Conservation (phyloP, 2,113 vertebrate species). For the Sorex araneus region DNA sequence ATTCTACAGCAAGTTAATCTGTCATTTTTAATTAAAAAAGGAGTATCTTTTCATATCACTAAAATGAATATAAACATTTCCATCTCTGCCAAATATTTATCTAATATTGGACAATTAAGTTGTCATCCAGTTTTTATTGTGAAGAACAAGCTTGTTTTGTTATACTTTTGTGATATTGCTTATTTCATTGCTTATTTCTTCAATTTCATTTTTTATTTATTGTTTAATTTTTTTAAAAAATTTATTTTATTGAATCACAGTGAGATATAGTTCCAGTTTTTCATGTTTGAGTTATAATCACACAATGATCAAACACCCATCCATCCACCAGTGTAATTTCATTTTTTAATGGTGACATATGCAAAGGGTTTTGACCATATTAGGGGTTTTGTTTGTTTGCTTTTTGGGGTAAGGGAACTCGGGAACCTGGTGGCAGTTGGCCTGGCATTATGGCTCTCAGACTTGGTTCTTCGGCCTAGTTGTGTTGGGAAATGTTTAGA, state of each 20-base stretch:
- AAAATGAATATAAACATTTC: conserved; percentile 58
- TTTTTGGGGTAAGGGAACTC: neutral
- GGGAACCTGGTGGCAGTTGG: too few species aligned
- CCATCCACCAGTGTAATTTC: too few species aligned
- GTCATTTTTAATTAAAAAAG: conserved; percentile 4
- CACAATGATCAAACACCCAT: too few species aligned
- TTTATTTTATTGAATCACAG: too few species aligned
- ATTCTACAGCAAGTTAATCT: conserved; percentile 7
- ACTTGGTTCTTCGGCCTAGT: too few species aligned
- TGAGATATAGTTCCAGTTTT: too few species aligned
- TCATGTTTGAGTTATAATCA: too few species aligned
- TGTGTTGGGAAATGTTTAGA: too few species aligned
- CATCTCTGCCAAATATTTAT: conserved; percentile 34
- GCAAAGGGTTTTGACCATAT: neutral
- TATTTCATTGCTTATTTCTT: conserved; percentile 33
- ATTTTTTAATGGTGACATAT: conserved; percentile 6
- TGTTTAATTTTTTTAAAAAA: too few species aligned
- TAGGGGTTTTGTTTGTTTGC: neutral
- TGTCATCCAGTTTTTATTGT: conserved; percentile 27
- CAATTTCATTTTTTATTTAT: too few species aligned
- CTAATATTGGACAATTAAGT: neutral
- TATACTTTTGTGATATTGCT: conserved; percentile 14
- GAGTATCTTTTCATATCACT: neutral
- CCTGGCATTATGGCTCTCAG: too few species aligned
- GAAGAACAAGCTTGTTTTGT: conserved; percentile 16